Percentiles rank a stretch among this genome's conserved stretches.
Conservation (phyloP, 2,888 invertebrate genomes). For the Dynastes grantii region DNA sequence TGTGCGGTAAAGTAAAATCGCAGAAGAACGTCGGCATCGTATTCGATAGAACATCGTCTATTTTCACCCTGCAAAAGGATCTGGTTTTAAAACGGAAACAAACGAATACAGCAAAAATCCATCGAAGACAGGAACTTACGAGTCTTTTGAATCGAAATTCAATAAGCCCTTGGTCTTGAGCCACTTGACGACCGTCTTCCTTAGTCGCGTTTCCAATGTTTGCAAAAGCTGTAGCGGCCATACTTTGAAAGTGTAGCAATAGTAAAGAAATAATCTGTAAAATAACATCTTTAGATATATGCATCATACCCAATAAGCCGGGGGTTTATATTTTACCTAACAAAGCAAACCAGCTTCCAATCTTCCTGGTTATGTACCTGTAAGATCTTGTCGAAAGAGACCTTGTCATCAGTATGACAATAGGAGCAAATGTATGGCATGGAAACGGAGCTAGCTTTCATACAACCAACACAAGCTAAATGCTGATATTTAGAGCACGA, state of each 20-base stretch:
- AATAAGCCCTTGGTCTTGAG: background rate
- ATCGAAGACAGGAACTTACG: background rate
- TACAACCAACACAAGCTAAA: conserved; percentile 9
- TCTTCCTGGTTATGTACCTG: background rate
- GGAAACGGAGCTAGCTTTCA: background rate
- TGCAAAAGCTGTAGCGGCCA: background rate
- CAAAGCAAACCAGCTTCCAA: background rate
- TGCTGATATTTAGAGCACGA: conserved; percentile 24
- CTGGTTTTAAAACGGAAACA: background rate
- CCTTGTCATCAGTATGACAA: background rate
- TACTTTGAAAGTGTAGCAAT: background rate
- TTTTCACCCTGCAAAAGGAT: background rate
- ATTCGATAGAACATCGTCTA: background rate
- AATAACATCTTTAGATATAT: too few relatives aligned
- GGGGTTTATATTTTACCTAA: background rate
- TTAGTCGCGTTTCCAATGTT: background rate
- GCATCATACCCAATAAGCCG: too few relatives aligned
- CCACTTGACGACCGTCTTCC: background rate
- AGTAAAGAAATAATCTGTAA: background rate
- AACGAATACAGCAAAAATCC: background rate
- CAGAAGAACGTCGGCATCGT: background rate
- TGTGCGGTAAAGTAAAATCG: conserved; percentile 5
- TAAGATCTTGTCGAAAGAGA: conserved; percentile 11
- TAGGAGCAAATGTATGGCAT: background rate
- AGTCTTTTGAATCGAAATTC: background rate